These are phyloP conservation scores for Heterohyrax brucei DNA, from an alignment of 2,797 vertebrate species.

Conservation along the genomic window DNA sequence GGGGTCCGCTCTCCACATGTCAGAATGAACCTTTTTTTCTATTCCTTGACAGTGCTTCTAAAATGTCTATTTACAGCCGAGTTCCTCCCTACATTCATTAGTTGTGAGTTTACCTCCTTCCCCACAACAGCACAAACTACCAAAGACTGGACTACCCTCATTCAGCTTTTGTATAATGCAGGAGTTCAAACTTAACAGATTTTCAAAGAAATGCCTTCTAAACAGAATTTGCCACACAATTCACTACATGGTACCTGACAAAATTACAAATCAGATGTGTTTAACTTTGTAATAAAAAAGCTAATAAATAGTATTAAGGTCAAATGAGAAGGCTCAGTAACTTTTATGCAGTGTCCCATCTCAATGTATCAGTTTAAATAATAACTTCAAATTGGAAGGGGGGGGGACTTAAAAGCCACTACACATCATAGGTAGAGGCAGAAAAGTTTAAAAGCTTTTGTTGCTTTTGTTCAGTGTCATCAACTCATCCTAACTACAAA, in stretches of 20 bases:
- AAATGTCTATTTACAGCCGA: not conserved
- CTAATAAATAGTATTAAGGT: conserved; percentile 34
- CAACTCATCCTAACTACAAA: not conserved
- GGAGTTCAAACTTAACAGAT: not conserved
- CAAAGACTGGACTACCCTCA: not conserved
- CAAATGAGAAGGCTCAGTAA: not conserved
- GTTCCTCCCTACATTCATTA: not conserved
- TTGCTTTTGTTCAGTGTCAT: not conserved
- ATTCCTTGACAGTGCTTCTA: not conserved
- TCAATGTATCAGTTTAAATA: conserved; percentile 47
- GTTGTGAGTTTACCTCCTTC: not conserved
- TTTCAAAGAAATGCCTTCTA: conserved; percentile 39
- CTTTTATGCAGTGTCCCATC: conserved; percentile 2
- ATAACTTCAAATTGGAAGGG: conserved; percentile 34
- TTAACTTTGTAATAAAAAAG: conserved; percentile 32
- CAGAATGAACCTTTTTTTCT: not conserved
- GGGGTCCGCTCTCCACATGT: no score
- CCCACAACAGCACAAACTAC: not conserved
- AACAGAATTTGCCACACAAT: conserved; percentile 24
- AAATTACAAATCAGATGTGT: not conserved
- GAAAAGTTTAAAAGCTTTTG: not conserved
- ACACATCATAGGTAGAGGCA: not conserved
- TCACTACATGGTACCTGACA: not conserved
- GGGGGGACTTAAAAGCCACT: not conserved
- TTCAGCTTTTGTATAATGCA: not conserved